Conservation (phyloP, 2,113 vertebrate species). For the Sinosuthora webbiana region DNA sequence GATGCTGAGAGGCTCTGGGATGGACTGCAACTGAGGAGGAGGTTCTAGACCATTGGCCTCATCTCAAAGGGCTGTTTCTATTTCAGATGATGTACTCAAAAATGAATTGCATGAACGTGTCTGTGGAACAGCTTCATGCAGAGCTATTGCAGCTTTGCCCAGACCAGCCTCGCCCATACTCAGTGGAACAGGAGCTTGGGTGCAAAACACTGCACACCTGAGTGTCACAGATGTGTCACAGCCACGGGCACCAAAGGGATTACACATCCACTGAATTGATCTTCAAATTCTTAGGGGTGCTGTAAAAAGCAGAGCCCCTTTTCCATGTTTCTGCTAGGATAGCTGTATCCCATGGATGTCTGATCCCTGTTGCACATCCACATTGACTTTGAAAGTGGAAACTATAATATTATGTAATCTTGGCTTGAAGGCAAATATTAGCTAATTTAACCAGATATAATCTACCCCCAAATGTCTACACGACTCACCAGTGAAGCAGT, state of each 20-base stretch:
- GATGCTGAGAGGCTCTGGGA: neutral
- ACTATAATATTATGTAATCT: constrained; percentile 1
- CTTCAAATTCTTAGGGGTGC: neutral
- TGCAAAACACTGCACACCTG: neutral
- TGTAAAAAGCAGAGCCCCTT: neutral
- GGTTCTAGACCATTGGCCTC: neutral
- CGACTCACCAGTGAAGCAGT: neutral
- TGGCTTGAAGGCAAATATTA: constrained; percentile 13
- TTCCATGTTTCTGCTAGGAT: neutral
- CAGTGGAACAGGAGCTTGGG: neutral
- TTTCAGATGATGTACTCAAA: neutral
- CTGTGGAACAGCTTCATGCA: neutral
- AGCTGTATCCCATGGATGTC: neutral
- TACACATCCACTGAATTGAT: neutral
- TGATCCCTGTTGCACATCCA: neutral
- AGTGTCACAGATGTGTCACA: neutral
- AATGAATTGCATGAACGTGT: neutral
- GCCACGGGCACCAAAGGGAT: neutral
- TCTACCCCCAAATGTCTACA: constrained; percentile 27
- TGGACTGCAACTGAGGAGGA: neutral
- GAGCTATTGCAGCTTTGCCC: neutral
- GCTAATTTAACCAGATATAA: constrained; percentile 17
- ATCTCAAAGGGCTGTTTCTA: neutral
- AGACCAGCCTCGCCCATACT: neutral
- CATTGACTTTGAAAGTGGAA: constrained; percentile 11